phyloP scores from a whole-genome alignment of 2,797 vertebrate species.

The Nyctibius grandis region DNA sequence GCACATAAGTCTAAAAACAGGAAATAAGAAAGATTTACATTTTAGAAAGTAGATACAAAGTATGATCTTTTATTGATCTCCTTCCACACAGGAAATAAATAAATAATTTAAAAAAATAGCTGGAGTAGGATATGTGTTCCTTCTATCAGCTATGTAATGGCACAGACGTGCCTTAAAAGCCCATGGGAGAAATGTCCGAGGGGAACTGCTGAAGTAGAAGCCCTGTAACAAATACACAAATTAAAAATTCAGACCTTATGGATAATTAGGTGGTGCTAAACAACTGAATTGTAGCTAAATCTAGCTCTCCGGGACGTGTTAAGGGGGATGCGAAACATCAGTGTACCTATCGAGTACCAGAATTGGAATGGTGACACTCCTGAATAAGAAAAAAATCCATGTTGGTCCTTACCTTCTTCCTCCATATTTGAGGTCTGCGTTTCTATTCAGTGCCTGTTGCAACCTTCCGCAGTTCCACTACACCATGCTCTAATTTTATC shows the following conservation, averaged over 20 bases:
- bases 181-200: neutral
- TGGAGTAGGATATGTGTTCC: neutral
- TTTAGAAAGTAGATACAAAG: neutral
- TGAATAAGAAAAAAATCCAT: neutral
- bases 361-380: neutral
- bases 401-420: neutral
- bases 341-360: neutral
- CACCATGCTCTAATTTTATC: neutral
- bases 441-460: neutral
- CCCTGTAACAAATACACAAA: neutral
- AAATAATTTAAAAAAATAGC: neutral
- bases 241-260: neutral
- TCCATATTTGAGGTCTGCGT: neutral
- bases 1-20: neutral
- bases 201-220: neutral
- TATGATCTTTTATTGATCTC: neutral
- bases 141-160: neutral
- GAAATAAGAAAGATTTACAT: neutral
- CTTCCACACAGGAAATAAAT: neutral
- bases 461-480: neutral
- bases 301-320: neutral
- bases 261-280: neutral
- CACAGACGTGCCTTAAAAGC: neutral
- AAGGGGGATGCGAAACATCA: neutral
- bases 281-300: neutral